These are phyloP conservation scores for Lucilia cuprina DNA, from an alignment of 1,140 invertebrate genomes.

Conservation along the genomic window DNA sequence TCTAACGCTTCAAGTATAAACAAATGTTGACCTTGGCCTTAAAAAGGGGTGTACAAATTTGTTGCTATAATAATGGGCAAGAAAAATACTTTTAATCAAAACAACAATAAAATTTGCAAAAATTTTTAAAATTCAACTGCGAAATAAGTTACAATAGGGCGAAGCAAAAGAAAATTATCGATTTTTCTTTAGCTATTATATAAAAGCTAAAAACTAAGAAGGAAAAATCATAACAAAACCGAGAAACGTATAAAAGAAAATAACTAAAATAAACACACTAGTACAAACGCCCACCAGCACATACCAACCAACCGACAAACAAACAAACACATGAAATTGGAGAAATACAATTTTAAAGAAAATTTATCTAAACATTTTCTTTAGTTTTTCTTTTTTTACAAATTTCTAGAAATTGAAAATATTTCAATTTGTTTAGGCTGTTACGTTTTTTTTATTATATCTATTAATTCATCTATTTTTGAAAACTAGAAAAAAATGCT, in stretches of 20 bases:
- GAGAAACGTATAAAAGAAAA: neutral
- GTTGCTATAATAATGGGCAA: no score
- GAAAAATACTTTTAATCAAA: neutral
- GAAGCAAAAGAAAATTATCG: slow-evolving; percentile 3
- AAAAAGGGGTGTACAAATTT: neutral
- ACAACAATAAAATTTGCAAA: neutral
- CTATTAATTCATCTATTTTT: neutral
- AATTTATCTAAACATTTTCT: neutral
- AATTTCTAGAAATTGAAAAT: neutral
- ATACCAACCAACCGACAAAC: neutral
- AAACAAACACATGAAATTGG: neutral
- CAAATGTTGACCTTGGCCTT: slow-evolving; percentile 17
- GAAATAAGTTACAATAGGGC: neutral
- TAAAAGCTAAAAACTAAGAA: neutral
- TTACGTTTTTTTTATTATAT: neutral
- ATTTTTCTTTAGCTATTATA: slow-evolving; percentile 15
- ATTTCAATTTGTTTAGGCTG: neutral
- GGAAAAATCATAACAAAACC: neutral
- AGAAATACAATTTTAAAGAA: neutral
- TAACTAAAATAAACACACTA: neutral
- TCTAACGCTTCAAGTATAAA: neutral
- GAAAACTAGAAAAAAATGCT: neutral
- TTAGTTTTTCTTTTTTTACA: neutral
- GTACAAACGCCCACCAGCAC: neutral
- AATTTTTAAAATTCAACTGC: neutral